Evolutionary conservation across 1,140 invertebrate species (phyloP), one percentile per base, ranked within the genome.

Genomic region (Spodoptera litura): DNA sequence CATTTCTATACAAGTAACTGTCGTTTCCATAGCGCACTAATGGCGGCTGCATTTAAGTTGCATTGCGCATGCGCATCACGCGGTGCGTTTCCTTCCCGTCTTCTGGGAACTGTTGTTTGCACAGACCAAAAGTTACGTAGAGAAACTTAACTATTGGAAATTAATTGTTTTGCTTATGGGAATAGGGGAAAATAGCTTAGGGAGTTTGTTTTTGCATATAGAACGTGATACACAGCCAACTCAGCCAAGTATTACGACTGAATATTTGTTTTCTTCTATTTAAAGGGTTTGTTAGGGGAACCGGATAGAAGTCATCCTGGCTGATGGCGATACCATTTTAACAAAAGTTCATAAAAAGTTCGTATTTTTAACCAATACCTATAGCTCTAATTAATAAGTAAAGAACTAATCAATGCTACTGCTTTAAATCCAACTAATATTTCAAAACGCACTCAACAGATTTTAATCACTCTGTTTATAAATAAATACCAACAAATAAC

Each of bases 51-150:
- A 75, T 64, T 51, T 78, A 83, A 79, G 80, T 53, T 70, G 81
- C 77, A 85, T 87, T 84, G 68, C 58, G 79, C 79, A 87, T 74
- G 70, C 87, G 77, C 72, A 59, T 77, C 88, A 88, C 87, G 88
- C 25, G 35, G 38, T 49, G 51, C 82, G 83, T 83, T 90, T 91
- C 89, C 90, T 91, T 91, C 89, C 90, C 79, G 87, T 81, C 79
- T 87, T 85, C 84, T 74, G 81, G 83, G 86, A 82, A 86, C 68
- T 44, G 27, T 38, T 35, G 51, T 53, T 70, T 58, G 66, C 27
- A 53, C 51, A 31, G 51, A 15, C 59, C 62, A 12, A 20, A 64
- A 68, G 52, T 66, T 56, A 10, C 49, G n/a, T 20, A 25, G 51
- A 49, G 61, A 77, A 68, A 66, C 62, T 56, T 56, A 20, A 20